phyloP scores from a whole-genome alignment of 2,797 vertebrate genomes.

The Lacerta viridis region DNA sequence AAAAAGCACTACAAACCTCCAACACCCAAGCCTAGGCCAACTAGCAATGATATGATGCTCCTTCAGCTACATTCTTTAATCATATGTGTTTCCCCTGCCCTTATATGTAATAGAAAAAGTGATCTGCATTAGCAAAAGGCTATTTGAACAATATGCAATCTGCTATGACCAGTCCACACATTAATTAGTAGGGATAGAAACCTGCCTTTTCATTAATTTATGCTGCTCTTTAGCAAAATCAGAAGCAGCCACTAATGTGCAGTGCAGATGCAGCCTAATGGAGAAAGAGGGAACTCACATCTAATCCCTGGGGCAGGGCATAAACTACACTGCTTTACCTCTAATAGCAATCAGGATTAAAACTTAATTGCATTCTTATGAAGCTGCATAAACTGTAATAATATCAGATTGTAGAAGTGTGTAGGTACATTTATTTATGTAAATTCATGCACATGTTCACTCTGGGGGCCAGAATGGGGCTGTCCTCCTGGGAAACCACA shows the following conservation, averaged over 20 bases:
- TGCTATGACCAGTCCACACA: neutral
- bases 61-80: neutral
- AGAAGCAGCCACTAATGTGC: neutral
- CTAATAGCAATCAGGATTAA: slow-evolving; percentile 13
- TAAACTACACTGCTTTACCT: too few species aligned
- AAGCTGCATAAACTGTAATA: neutral
- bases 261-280: too few species aligned
- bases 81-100: neutral
- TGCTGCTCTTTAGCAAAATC: neutral
- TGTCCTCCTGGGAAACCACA: neutral
- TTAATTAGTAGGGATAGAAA: neutral
- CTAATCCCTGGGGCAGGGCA: too few species aligned
- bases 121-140: neutral
- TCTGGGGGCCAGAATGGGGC: too few species aligned
- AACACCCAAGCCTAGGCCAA: neutral
- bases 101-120: neutral
- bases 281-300: too few species aligned
- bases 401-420: neutral
- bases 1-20: neutral
- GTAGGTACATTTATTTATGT: neutral
- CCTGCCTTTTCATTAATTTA: neutral
- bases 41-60: neutral
- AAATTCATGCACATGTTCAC: neutral
- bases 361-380: neutral
- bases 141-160: neutral